Evolutionary conservation across 2,888 invertebrate species (phyloP).

Genomic region (Dasypogon diadema): DNA sequence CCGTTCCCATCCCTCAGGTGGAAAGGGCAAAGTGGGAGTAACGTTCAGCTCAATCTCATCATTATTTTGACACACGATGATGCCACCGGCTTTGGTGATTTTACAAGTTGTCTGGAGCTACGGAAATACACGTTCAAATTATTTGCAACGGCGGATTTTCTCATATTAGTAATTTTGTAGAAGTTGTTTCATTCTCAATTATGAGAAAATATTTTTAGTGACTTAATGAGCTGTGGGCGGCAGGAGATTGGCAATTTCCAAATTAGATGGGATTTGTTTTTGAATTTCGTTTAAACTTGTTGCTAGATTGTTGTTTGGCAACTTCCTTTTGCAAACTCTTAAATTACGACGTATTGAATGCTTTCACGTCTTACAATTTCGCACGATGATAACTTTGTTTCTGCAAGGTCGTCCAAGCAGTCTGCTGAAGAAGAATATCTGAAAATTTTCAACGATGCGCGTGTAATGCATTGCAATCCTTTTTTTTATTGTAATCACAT

Average conservation of each 20-base stretch:
- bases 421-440: background rate
- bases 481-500: no score
- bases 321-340: background rate
- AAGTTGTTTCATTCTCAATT: background rate
- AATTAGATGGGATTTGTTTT: slow-evolving; percentile 1
- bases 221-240: slow-evolving; percentile 2
- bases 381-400: slow-evolving; percentile 2
- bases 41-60: background rate
- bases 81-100: background rate
- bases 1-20: background rate
- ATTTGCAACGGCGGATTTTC: background rate
- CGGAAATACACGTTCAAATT: slow-evolving; percentile 7
- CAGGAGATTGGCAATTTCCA: background rate
- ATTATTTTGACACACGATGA: background rate
- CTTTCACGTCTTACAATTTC: background rate
- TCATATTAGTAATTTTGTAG: background rate
- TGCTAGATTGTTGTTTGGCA: background rate
- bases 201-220: background rate
- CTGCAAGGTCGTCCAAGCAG: background rate
- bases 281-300: background rate
- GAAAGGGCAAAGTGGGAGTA: background rate
- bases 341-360: background rate
- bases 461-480: no score
- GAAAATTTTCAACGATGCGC: no score
- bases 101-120: background rate